phyloP scores from a whole-genome alignment of 2,113 vertebrate species.

The Ovibos moschatus region DNA sequence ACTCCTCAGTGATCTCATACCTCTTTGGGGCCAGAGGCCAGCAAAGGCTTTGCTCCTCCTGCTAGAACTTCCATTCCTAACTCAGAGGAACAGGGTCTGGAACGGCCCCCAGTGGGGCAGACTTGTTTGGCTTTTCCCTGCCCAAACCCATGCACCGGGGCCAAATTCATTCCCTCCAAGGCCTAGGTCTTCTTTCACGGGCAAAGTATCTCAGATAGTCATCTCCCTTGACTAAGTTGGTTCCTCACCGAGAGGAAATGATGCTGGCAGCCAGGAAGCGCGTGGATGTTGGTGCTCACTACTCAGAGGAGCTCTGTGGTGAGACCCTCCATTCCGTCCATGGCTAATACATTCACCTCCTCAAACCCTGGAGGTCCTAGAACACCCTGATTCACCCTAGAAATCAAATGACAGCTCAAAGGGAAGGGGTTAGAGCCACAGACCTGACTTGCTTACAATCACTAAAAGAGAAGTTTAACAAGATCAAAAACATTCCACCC shows the following conservation, averaged over 20 bases:
- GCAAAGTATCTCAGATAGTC: not conserved
- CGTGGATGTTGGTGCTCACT: not conserved
- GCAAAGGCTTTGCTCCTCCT: not conserved
- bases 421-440: conserved; percentile 38
- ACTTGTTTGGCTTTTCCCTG: not conserved
- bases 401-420: conserved; percentile 40
- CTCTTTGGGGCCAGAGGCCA: not conserved
- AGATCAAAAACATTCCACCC: conserved; percentile 41
- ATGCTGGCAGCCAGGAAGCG: not conserved
- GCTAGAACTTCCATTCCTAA: not conserved
- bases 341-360: not conserved
- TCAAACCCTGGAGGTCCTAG: not conserved
- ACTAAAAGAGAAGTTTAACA: conserved; percentile 28
- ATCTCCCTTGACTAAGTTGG: not conserved
- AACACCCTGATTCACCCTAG: conserved; percentile 14
- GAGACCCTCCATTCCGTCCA: not conserved
- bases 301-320: not conserved
- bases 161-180: not conserved
- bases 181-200: not conserved
- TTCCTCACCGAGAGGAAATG: not conserved
- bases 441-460: conserved; percentile 23
- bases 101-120: not conserved
- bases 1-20: not conserved
- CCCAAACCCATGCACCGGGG: not conserved
- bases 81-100: not conserved